Conservation (phyloP, 1,140 invertebrate genomes). For the Macrobrachium rosenbergii region DNA sequence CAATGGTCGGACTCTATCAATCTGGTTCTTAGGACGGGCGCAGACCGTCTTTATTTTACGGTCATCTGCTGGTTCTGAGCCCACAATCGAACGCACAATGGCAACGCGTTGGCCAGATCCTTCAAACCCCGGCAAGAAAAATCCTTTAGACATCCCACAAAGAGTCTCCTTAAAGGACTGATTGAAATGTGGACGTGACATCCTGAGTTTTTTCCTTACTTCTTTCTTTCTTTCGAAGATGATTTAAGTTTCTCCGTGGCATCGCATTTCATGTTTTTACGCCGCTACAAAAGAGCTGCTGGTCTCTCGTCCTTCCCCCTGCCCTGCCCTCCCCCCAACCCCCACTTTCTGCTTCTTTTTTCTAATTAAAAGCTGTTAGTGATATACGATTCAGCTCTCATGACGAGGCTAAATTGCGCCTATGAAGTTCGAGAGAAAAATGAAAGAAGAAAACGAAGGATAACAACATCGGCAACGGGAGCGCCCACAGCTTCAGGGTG, state of each 20-base stretch:
- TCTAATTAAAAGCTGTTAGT: not conserved
- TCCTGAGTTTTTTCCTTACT: slow-evolving; percentile 27
- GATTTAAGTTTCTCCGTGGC: not conserved
- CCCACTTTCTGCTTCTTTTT: not conserved
- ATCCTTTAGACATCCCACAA: slow-evolving; percentile 1
- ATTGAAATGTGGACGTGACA: slow-evolving; percentile 49
- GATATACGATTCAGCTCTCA: not conserved
- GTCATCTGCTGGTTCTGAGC: slow-evolving; percentile 25
- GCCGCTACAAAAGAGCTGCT: not conserved
- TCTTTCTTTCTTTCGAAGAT: slow-evolving; percentile 2
- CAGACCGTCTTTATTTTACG: slow-evolving; percentile 24
- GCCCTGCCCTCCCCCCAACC: not conserved
- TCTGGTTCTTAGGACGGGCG: slow-evolving; percentile 12
- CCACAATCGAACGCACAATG: not conserved
- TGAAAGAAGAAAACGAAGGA: too few species aligned
- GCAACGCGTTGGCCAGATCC: too few species aligned
- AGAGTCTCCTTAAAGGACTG: slow-evolving; percentile 23
- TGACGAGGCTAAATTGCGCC: not conserved
- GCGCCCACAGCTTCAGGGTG: too few species aligned
- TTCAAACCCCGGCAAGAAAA: not conserved
- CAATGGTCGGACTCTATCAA: slow-evolving; percentile 10
- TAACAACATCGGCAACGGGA: too few species aligned
- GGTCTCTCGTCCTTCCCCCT: not conserved
- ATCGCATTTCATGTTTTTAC: not conserved
- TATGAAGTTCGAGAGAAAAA: too few species aligned